These are phyloP conservation scores for Macrophya annulata DNA, from an alignment of 2,888 invertebrate species.

Conservation along the genomic window DNA sequence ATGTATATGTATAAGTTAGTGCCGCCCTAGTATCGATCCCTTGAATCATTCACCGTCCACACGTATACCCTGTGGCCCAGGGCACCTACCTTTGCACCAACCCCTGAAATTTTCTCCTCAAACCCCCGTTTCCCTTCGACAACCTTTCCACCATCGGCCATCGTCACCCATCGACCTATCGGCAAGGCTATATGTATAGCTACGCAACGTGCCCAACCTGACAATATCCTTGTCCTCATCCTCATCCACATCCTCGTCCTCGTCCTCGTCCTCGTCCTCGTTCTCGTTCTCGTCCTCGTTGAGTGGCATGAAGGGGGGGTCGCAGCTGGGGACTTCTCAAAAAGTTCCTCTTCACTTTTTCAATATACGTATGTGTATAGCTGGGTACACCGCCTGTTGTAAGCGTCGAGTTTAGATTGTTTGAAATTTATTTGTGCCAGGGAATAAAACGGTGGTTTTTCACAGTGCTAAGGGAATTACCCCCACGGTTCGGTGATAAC, in stretches of 20 bases:
- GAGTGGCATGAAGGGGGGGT: conserved; percentile 7
- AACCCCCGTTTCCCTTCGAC: conserved; percentile 9
- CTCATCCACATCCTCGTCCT: conserved; percentile 29
- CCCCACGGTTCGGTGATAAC: neutral
- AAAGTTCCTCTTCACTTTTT: conserved; percentile 37
- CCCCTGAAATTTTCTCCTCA: conserved; percentile 2
- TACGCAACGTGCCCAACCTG: conserved; percentile 46
- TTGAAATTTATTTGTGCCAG: conserved; percentile 21
- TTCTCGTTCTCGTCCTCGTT: conserved; percentile 37
- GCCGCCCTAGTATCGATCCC: conserved; percentile 52
- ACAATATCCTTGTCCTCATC: conserved; percentile 46
- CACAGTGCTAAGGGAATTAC: conserved; percentile 22
- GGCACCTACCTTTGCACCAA: conserved; percentile 27
- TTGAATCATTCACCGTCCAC: conserved; percentile 52
- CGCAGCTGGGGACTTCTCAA: conserved; percentile 37
- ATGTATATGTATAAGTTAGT: conserved; percentile 21
- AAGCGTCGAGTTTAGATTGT: conserved; percentile 25
- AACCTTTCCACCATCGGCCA: conserved; percentile 2
- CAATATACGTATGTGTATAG: conserved; percentile 9
- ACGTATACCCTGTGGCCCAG: conserved; percentile 13
- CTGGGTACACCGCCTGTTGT: neutral
- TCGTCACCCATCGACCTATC: conserved; percentile 26
- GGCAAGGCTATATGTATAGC: conserved; percentile 12
- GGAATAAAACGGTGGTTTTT: neutral
- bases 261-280: conserved; percentile 35